Percentiles rank a stretch among this genome's conserved stretches.
These are phyloP conservation scores for Condylura cristata DNA, from an alignment of 2,113 vertebrate species.

Conservation along the genomic window DNA sequence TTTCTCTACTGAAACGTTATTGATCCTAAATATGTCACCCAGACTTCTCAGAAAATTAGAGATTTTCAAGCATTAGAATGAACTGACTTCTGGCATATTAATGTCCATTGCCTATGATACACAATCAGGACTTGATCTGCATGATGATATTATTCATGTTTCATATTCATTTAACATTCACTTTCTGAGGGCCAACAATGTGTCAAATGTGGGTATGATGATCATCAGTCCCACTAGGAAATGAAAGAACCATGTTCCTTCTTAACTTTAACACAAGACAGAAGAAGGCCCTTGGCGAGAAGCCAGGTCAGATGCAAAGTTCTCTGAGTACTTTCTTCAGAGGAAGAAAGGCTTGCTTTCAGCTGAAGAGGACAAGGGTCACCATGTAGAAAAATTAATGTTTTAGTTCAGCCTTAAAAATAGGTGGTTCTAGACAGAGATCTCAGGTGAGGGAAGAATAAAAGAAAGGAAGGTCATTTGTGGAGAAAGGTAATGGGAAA, in stretches of 20 bases:
- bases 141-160: neutral
- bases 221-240: neutral
- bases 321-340: neutral
- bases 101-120: neutral
- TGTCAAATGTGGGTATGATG: neutral
- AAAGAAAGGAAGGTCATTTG: neutral
- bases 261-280: neutral
- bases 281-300: neutral
- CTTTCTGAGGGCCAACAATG: neutral
- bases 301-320: neutral
- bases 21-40: neutral
- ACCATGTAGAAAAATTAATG: neutral
- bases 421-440: neutral
- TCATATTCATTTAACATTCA: neutral
- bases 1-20: neutral
- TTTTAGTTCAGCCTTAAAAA: neutral
- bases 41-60: neutral
- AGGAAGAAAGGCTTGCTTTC: neutral
- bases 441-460: rapidly evolving
- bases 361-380: neutral
- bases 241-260: neutral
- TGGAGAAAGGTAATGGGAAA: neutral
- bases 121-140: neutral
- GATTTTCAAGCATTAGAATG: neutral
- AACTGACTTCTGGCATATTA: neutral